phyloP scores from a whole-genome alignment of 2,888 invertebrate genomes.

The Drosophila anomelani region DNA sequence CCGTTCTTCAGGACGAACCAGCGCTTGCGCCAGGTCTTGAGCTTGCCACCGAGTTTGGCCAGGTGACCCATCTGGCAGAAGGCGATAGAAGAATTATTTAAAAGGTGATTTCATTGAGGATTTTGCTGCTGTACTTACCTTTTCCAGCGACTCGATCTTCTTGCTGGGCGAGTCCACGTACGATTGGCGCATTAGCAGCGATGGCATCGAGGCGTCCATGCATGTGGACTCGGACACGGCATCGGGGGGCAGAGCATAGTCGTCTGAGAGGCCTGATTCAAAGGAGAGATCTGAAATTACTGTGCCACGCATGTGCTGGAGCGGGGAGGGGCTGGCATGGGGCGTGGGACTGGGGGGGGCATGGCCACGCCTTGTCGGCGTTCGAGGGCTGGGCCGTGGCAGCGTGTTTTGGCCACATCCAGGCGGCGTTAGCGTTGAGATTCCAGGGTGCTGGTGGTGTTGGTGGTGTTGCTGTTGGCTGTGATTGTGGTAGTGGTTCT shows the following conservation, averaged over 20 bases:
- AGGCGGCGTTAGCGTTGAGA: conserved; percentile 8
- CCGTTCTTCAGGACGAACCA: conserved; percentile 98
- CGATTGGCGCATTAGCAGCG: conserved; percentile 87
- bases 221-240: conserved; percentile 93
- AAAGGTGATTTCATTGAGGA: not conserved
- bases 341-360: conserved; percentile 34
- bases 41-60: conserved; percentile 95
- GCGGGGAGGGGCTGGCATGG: conserved; percentile 53
- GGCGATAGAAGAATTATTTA: not conserved
- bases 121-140: conserved; percentile 84
- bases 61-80: conserved; percentile 89
- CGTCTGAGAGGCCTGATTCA: conserved; percentile 97
- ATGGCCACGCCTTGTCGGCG: conserved; percentile 47
- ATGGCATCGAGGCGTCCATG: conserved; percentile 91
- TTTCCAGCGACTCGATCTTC: conserved; percentile 92
- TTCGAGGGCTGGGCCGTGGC: conserved; percentile 68
- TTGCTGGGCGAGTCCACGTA: conserved; percentile 87
- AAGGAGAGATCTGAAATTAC: conserved; percentile 93
- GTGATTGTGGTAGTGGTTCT: conserved; percentile 24
- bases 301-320: conserved; percentile 83
- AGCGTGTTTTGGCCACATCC: conserved; percentile 64
- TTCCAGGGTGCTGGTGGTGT: conserved; percentile 15
- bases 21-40: conserved; percentile 98
- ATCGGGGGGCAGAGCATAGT: conserved; percentile 98
- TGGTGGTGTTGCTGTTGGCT: conserved; percentile 28